Evolutionary conservation across 2,797 vertebrate genomes (phyloP), one percentile per base, ranked within the genome.

Genomic region (Gambusia yucatana): DNA sequence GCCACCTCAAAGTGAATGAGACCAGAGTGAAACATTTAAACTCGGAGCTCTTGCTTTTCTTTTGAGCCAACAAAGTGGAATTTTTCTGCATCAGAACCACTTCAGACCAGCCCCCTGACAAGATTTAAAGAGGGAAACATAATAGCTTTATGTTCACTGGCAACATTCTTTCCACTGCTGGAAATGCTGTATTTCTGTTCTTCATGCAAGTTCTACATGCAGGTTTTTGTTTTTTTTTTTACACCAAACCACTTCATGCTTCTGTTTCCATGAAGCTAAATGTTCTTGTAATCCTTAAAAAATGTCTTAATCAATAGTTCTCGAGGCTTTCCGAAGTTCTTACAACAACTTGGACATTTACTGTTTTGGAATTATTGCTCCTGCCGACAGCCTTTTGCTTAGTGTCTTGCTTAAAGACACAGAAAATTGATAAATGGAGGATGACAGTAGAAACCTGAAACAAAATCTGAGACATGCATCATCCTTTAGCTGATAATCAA

Each of bases 81-180:
- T 70, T 70, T 70, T 28, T 70, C 67, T 70, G 39, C 67, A 70
- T 70, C 67, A 43, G 67, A 44, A 70, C 39, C 43, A n/a, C 14
- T 72, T 33, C 4, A 46, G 30, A 67, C 48, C 55, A 61, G 47
- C 52, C 17, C 16, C 14, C 28, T 67, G 4, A 75, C 71, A 44
- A 33, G n/a, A 13, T 5, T 61, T 16, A 8, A 65, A 55, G 61
- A 65, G 67, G 67, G 67, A 70, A 70, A 70, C 67, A 70, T 70
- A 79, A 73, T 76, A 70, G 50, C 28, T 28, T 22, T 14, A 70
- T 70, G 67, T 44, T 70, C 67, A 44, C 41, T n/a, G 67, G 67
- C 25, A 70, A 70, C 65, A 70, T 70, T 44, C 67, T 70, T 70
- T 70, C 67, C 67, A 70, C 41, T 70, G 67, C 67, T 70, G 67